Base-by-base conservation (phyloP, 2,113 vertebrate genomes). In the Oostethus manadensis region DNA sequence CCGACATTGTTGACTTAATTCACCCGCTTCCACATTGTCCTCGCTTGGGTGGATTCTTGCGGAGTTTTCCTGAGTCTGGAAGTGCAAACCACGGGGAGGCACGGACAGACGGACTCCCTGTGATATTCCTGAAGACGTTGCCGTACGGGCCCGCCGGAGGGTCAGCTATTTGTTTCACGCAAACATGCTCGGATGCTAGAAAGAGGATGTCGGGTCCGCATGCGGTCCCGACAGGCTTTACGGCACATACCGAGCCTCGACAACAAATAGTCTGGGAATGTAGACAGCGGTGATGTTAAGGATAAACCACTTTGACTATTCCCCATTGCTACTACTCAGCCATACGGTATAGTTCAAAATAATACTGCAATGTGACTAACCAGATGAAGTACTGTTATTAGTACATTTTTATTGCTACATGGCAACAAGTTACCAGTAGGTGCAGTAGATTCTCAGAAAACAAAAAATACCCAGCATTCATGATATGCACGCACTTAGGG, bases 1-100 rank as follows among this genome's bases (percentile, higher is more conserved):
- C 47, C 35, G 17, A 62, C 62, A 66, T 33, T 57, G 68, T 70
- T 33, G 73, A 76, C 68, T 71, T 60, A 70, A 56, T 60, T 57
- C 59, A 29, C 21, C n/a, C 40, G 38, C 48, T 68, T 62, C 63
- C 59, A 74, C 74, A 63, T 60, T 77, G 64, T 80, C 76, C 75
- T 74, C 71, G 74, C 48, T 64, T 56, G 43, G 29, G 76, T 73
- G 71, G 75, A 80, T 80, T 66, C 70, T 71, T 64, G 60, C 51
- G 60, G 51, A 70, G 14, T 58, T 64, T 67, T 77, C 78, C 63
- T 66, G 71, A 68, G 66, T 73, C 60, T 78, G 71, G 26, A 51
- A 40, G 62, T 43, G 60, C 58, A 72, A 78, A 75, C 70, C 56
- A 68, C 29, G 50, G 46, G 77, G 53, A 68, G 51, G 26, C 45